Base-by-base conservation (phyloP, 2,888 invertebrate species). In the Hypomecis punctinalis region DNA sequence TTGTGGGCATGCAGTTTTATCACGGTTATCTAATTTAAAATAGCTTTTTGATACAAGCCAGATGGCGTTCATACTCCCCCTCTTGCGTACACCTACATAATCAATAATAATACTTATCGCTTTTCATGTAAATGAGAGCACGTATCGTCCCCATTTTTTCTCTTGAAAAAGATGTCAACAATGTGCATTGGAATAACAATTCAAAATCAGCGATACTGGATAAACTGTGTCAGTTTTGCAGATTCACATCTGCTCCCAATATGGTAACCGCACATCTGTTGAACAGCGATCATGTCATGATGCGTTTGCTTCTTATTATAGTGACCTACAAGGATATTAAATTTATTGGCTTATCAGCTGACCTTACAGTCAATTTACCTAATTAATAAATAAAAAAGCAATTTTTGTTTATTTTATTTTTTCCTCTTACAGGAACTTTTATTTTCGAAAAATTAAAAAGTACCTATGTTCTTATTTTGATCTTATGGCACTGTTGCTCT, bases 351-450 rank as follows among this genome's bases (percentile, higher is more conserved):
- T 84, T 85, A 82, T 81, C 77, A 80, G 69, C 75, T 80, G 76
- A 85, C 84, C 86, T 84, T 79, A 75, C 75, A 76, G 84, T 84
- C 91, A 91, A 92, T 91, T 92, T 91, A 73, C 74, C 78, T 86
- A 88, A 91, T 91, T 91, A 89, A 90, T 78, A 84, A 86, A 88
- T 77, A 78, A 80, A 89, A 89, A 86, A 77, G 79, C 84, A 85
- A 82, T 82, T n/a, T n/a, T n/a, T n/a, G n/a, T n/a, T n/a, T 78
- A 83, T 85, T 86, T 86, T 82, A 82, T 83, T 88, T 78, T 81
- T 72, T 76, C 23, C 3, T 23, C 23, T 23, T 23, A 23, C 23
- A 2, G 3, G 23, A 23, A 23, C 23, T 23, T 23, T 23, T 3
- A 23, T 23, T 23, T 23, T 23, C 23, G 23, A 23, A 23, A 23